phyloP scores from a whole-genome alignment of 2,113 vertebrate genomes.

The Anarhynchus alexandrinus region DNA sequence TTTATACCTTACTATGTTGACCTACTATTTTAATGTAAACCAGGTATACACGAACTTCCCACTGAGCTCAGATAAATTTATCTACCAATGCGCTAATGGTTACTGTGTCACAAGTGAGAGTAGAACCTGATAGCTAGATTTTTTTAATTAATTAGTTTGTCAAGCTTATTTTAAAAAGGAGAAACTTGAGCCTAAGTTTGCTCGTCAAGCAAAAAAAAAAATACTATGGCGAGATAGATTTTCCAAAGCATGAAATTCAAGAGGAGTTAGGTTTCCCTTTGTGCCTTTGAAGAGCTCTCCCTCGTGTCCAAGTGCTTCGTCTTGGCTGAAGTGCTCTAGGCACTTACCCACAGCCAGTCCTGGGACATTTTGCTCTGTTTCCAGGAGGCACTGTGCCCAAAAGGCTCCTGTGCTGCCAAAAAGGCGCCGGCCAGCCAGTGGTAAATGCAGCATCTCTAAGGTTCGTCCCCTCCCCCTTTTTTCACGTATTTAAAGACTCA shows the following conservation, averaged over 20 bases:
- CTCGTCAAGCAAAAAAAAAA: conserved; percentile 54
- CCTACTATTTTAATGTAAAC: conserved; percentile 24
- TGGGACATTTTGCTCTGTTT: neutral
- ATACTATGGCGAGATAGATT: conserved; percentile 26
- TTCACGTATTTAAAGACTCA: neutral
- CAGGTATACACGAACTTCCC: neutral
- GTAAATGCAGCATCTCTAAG: neutral
- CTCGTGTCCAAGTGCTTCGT: neutral
- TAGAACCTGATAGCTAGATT: conserved; percentile 31
- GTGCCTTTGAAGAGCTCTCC: conserved; percentile 28
- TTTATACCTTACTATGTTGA: neutral
- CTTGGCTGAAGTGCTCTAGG: neutral
- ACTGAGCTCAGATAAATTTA: conserved; percentile 5
- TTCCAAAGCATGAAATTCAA: conserved; percentile 54
- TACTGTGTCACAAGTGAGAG: neutral
- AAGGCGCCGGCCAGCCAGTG: neutral
- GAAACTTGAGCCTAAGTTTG: conserved; percentile 40
- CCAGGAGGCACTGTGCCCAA: neutral
- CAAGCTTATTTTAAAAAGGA: conserved; percentile 40
- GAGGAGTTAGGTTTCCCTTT: conserved; percentile 38
- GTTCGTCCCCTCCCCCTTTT: neutral
- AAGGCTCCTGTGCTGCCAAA: neutral
- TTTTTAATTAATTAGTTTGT: conserved; percentile 49
- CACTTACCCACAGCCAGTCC: neutral
- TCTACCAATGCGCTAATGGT: neutral